Evolutionary conservation across 2,888 invertebrate genomes (phyloP), one percentile per base, ranked within the genome.

Genomic region (Callosobruchus maculatus): DNA sequence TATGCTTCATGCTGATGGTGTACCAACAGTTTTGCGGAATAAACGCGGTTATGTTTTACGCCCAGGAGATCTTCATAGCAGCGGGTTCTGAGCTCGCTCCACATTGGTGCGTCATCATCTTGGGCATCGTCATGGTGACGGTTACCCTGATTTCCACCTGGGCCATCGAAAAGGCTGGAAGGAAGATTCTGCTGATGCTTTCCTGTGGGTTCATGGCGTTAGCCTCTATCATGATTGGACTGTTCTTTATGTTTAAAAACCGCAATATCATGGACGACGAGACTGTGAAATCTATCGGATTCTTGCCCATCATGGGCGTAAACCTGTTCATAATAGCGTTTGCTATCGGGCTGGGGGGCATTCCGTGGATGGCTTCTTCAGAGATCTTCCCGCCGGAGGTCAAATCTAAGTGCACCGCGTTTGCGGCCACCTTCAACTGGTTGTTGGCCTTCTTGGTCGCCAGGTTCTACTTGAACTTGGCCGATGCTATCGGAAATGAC

Each of bases 281-380:
- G 0, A 86, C 90, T n/a, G 88, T 93, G 0, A 82, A 85, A 0
- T 82, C 86, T 18, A 88, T 95, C 18, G 90, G 90, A 0, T 95
- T 94, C 93, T 83, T 96, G 72, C 96, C 96, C 0, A 86, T 97
- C 4, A 78, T 92, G 0, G 91, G 93, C 21, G 85, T 96, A n/a
- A 92, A 94, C 21, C 77, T 94, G 0, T 97, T 94, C 86, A 93
- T 96, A 21, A 86, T 94, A 22, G 91, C 94, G 22, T 96, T 96
- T 87, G 94, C 95, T 0, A 83, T 95, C 67, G 96, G 96, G 70
- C 93, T 92, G 80, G 96, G 96, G 0, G 97, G 97, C 0, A 94
- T 97, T 70, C 96, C 97, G 0, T 95, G 95, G 95, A 90, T 96
- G 89, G n/a, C n/a, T n/a, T n/a, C n/a, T n/a, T n/a, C n/a, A n/a